Evolutionary conservation across 1,140 invertebrate species (phyloP), one percentile per base, ranked within the genome.

Genomic region (Pseudomyrmex cubaensis): DNA sequence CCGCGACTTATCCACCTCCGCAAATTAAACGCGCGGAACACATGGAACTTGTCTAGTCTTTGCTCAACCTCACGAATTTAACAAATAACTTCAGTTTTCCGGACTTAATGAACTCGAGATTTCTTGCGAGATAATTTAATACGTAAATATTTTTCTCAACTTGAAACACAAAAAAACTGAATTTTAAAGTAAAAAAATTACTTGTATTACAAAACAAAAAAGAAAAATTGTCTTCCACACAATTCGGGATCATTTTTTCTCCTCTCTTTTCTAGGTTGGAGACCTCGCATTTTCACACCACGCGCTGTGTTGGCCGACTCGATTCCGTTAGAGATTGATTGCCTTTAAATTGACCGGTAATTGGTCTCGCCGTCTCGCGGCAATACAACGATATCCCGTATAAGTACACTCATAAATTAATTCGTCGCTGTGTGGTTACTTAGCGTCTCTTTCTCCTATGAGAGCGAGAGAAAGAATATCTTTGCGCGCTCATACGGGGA

Each of bases 311-410:
- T 63, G 44, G 13, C 57, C n/a, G 44, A 35, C 73, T 75, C 73
- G 57, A 63, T 75, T 75, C 73, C 73, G 73, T 75, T 75, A 75
- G 74, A 64, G 74, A 76, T 76, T 76, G 74, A 76, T 66, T 66
- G 25, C 25, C n/a, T 66, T 66, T 50, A 76, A 76, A 76, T 76
- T 76, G 74, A 66, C 46, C 62, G n/a, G 59, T 76, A 76, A 76
- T 76, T 76, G 74, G 61, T 76, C 62, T 76, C 25, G 62, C 25
- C 62, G 25, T 64, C 22, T 64, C 22, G 20, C 59, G 17, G 73
- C 59, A 64, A 75, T 75, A 35, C 35, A 75, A 64, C 46, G 46
- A 75, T 75, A 75, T 75, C 73, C 73, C 73, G 46, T 63, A 63
- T 62, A 75, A 75, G 59, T 75, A 75, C 56, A 48, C 44, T 10